Base-by-base conservation (phyloP, 2,797 vertebrate genomes). In the Anguilla pacifica region DNA sequence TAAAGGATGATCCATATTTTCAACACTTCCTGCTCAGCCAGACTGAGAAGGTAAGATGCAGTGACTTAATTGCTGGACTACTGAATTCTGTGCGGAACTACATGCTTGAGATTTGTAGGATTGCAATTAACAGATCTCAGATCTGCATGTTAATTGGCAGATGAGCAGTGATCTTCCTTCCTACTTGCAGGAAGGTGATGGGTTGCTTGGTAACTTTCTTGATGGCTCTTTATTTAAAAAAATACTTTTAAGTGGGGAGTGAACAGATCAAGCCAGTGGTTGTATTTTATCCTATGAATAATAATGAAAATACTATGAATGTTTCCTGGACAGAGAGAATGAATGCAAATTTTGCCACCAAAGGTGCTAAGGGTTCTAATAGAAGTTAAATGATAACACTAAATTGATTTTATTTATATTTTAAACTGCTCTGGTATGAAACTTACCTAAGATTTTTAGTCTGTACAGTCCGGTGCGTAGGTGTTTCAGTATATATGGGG, bases 1-100 rank as follows among this genome's bases (percentile, higher is more conserved):
- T 98, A 93, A 98, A 97, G 95, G 97, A 99, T 87, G 98, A 99
- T 94, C 98, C 98, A 90, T 98, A 98, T 95, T 99, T 99, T 85
- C 98, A 98, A 94, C 98, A 99, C 95, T 99, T 99, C 94, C 96
- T 99, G 88, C 97, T 99, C 92, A 99, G 98, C 96, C 98, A 99
- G 95, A 98, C 98, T 85, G 98, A 99, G 93, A 99, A 99, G 98
- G 98, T 99, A 96, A 93, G 94, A 84, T 89, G 89, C 83, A 84
- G 86, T 53, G 46, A 51, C 79, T 82, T 77, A 82, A 72, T 86
- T 82, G 87, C 85, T 88, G 61, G 86, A 84, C 88, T 88, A 90
- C 88, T 84, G 87, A 87, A 85, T 89, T 87, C 87, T 87, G 86
- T 85, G 81, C 46, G 39, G 35, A 55, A 35, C 61, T 81, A 46